These are phyloP conservation scores for Caranx ignobilis DNA, from an alignment of 2,113 vertebrate genomes.

Conservation along the genomic window DNA sequence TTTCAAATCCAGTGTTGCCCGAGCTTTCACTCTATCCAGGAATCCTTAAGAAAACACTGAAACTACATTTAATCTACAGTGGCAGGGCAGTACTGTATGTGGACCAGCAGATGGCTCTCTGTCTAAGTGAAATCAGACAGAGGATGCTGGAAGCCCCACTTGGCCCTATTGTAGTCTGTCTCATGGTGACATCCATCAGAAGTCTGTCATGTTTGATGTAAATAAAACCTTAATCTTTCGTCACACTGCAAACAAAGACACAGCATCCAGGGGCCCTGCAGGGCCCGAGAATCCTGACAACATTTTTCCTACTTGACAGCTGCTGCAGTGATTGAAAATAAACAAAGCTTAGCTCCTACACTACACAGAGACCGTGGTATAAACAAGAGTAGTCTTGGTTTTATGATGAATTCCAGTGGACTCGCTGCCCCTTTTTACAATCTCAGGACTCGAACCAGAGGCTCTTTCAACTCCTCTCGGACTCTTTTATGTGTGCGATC, in stretches of 20 bases:
- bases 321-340: constrained; percentile 36
- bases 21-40: background rate
- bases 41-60: background rate
- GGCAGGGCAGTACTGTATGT: background rate
- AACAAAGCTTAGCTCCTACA: constrained; percentile 46
- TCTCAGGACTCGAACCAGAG: constrained; percentile 34
- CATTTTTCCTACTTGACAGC: constrained; percentile 17
- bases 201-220: background rate
- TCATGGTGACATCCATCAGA: constrained; percentile 9
- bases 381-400: constrained; percentile 53
- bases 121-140: constrained; percentile 3
- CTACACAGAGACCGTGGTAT: constrained; percentile 49
- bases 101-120: constrained; percentile 64
- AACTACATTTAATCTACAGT: background rate
- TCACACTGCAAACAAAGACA: constrained; percentile 13
- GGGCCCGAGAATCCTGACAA: constrained; percentile 11
- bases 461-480: constrained; percentile 5
- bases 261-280: background rate
- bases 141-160: background rate
- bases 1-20: background rate
- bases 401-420: constrained; percentile 64
- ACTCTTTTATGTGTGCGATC: constrained; percentile 39
- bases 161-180: background rate
- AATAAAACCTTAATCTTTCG: constrained; percentile 1
- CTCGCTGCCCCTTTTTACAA: constrained; percentile 14